Conservation (phyloP, 2,797 vertebrate genomes). For the Zenarchopterus dispar region DNA sequence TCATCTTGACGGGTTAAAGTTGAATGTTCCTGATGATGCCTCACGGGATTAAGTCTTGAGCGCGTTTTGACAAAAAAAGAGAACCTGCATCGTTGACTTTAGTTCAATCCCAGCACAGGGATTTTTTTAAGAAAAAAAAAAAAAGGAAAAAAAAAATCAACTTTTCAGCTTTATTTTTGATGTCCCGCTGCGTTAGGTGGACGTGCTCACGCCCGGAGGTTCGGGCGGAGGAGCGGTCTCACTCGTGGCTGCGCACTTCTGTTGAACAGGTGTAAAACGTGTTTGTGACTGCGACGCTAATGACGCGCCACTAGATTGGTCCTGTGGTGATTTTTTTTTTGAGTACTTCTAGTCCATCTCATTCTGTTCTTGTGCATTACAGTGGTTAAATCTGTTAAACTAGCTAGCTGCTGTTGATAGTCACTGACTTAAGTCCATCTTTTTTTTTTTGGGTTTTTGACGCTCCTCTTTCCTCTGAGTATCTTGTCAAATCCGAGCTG, state of each 20-base stretch:
- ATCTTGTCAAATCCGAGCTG: conserved; percentile 24
- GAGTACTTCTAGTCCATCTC: conserved; percentile 61
- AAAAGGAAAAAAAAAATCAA: background rate
- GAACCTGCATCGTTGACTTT: conserved; percentile 29
- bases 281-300: conserved; percentile 63
- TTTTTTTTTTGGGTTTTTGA: conserved; percentile 29
- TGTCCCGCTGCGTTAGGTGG: conserved; percentile 63
- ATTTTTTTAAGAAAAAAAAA: conserved; percentile 18
- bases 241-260: conserved; percentile 59
- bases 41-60: conserved; percentile 37
- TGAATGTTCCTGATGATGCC: conserved; percentile 50
- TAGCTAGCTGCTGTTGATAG: conserved; percentile 58
- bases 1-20: conserved; percentile 41
- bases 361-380: conserved; percentile 66
- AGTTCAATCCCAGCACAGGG: conserved; percentile 49
- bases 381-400: conserved; percentile 61
- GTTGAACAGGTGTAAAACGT: conserved; percentile 59
- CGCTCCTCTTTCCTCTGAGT: conserved; percentile 10
- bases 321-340: conserved; percentile 61
- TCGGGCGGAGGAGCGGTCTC: conserved; percentile 67
- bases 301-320: conserved; percentile 62
- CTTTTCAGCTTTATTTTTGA: conserved; percentile 71
- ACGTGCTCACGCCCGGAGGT: conserved; percentile 58
- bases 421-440: conserved; percentile 42
- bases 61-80: conserved; percentile 5